phyloP scores from a whole-genome alignment of 2,113 vertebrate species.

The Ceyx melanurus region DNA sequence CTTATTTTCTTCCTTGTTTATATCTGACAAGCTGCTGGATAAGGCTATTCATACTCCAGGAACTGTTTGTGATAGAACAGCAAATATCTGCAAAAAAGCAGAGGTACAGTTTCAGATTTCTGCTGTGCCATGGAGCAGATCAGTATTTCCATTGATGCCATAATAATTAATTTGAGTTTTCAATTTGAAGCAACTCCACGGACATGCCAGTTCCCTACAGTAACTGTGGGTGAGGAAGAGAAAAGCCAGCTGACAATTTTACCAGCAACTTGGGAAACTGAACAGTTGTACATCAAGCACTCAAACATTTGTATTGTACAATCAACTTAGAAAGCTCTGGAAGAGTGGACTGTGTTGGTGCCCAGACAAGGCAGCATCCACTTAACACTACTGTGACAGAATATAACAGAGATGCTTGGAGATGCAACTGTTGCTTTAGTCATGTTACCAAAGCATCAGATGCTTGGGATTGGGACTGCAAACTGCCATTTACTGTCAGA shows the following conservation, averaged over 20 bases:
- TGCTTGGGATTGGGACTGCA: neutral
- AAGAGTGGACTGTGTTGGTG: neutral
- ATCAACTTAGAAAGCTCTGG: neutral
- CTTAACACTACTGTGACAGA: neutral
- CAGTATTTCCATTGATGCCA: neutral
- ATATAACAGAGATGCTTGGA: neutral
- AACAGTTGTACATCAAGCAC: neutral
- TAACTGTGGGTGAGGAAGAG: neutral
- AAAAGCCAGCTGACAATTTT: neutral
- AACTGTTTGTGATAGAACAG: slow-evolving; percentile 99
- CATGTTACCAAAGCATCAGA: neutral
- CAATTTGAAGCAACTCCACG: neutral
- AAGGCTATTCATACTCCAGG: slow-evolving; percentile 92
- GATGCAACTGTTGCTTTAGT: neutral
- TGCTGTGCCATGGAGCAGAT: fast-evolving
- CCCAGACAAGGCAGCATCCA: neutral
- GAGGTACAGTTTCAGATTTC: neutral
- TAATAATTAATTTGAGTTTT: neutral
- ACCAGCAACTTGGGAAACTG: neutral
- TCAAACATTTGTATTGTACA: neutral
- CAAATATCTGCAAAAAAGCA: slow-evolving; percentile 80
- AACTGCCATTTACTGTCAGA: neutral
- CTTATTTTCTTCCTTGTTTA: slow-evolving; percentile 62
- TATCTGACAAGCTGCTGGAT: slow-evolving; percentile 54
- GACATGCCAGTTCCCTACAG: neutral